phyloP scores from a whole-genome alignment of 2,113 vertebrate species.

The Ochotona curzoniae region DNA sequence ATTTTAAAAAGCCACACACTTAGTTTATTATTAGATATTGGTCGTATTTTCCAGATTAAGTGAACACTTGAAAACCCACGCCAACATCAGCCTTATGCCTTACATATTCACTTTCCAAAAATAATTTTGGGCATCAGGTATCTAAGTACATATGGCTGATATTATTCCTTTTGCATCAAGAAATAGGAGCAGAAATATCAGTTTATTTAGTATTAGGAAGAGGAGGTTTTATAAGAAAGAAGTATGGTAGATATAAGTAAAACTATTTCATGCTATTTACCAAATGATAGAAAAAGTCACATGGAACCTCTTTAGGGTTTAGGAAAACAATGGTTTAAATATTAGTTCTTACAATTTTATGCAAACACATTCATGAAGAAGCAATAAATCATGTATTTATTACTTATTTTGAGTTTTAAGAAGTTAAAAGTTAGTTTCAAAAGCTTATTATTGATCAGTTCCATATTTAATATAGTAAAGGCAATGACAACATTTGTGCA shows the following conservation, averaged over 20 bases:
- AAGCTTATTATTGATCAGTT: background rate
- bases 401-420: background rate
- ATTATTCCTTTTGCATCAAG: conserved; percentile 61
- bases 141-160: conserved; percentile 65
- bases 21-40: conserved; percentile 54
- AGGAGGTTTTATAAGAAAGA: conserved; percentile 13
- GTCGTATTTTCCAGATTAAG: conserved; percentile 65
- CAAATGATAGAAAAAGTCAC: background rate
- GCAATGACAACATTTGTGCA: background rate
- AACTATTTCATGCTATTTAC: conserved; percentile 31
- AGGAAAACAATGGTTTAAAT: conserved; percentile 29
- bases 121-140: conserved; percentile 66
- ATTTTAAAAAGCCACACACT: conserved; percentile 9
- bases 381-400: background rate
- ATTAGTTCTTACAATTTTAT: background rate
- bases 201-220: conserved; percentile 65
- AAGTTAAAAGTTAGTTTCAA: conserved; percentile 31
- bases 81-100: conserved; percentile 60
- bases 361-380: conserved; percentile 19
- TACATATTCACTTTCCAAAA: conserved; percentile 60
- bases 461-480: conserved; percentile 30
- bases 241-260: background rate
- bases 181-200: conserved; percentile 56
- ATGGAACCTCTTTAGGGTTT: background rate
- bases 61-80: conserved; percentile 49